Evolutionary conservation across 2,888 invertebrate species (phyloP), one percentile per base, ranked within the genome.

Genomic region (Lepidocyrtoides sp.): DNA sequence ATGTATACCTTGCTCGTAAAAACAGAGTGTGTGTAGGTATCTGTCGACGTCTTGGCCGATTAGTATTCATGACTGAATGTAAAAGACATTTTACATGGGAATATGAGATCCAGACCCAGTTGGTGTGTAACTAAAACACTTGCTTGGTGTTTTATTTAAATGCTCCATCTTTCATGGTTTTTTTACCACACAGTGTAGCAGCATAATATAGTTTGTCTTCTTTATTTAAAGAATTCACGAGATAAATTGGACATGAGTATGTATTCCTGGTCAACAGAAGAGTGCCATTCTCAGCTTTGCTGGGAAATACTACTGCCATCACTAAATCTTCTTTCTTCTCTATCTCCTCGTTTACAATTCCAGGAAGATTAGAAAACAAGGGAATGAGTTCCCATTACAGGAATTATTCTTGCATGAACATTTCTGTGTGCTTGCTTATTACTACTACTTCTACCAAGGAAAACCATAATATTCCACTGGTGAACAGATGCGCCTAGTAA

Each of bases 51-150:
- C 82, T 69, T 60, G 7, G 36, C 29, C 90, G 66, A 90, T 90
- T 90, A 90, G 90, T 90, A 90, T 90, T 90, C 90, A 90, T 90
- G 79, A 69, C 26, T 57, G 77, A 75, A 66, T 83, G 85, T 84
- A 41, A 72, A 69, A 32, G 63, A 60, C 36, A 32, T 89, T 75
- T 75, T 77, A 51, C 79, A 51, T 44, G 90, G 54, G 41, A 77
- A 54, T 79, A 54, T 51, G 32, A 54, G 32, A 54, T 29, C 1
- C 12, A 7, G 26, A n/a, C 12, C 26, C 32, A 60, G 77, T 75
- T 63, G 69, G 32, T 75, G 75, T 60, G 54, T 32, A 29, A 41
- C 17, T 32, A 66, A 69, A 66, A 77, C 44, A 75, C 72, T 88
- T 89, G 72, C 36, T 54, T 29, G 41, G 17, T 54, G 54, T 79